These are phyloP conservation scores for Scelioninae gen. 1 DNA, from an alignment of 2,888 invertebrate genomes.

Conservation along the genomic window DNA sequence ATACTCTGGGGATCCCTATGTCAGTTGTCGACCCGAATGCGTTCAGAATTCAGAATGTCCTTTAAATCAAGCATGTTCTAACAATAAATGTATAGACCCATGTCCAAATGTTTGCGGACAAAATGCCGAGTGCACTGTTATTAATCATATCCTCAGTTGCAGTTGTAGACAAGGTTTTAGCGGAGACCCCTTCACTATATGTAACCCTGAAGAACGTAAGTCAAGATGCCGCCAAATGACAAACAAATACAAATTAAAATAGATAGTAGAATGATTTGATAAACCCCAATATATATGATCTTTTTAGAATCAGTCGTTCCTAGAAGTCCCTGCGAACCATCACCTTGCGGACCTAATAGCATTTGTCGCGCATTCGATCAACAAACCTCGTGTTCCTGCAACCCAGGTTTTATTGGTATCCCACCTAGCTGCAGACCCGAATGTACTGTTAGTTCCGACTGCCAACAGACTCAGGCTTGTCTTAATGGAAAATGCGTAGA, in stretches of 20 bases:
- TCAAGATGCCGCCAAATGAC: constrained; percentile 1
- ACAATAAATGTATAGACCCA: constrained; percentile 92
- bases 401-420: constrained; percentile 85
- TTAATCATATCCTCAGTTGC: constrained; percentile 89
- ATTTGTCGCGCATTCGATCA: constrained; percentile 84
- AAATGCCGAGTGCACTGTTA: constrained; percentile 90
- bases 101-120: constrained; percentile 92
- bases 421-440: constrained; percentile 86
- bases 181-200: constrained; percentile 87
- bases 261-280: too few relatives aligned
- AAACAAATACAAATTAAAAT: too few relatives aligned
- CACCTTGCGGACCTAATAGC: constrained; percentile 85
- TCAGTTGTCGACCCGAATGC: constrained; percentile 92
- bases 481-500: constrained; percentile 86
- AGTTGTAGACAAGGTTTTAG: constrained; percentile 85
- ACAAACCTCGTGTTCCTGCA: constrained; percentile 85
- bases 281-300: too few relatives aligned
- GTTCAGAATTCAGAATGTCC: constrained; percentile 91
- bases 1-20: constrained; percentile 84
- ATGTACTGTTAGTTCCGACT: constrained; percentile 86
- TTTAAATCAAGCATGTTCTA: constrained; percentile 89
- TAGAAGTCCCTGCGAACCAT: constrained; percentile 83
- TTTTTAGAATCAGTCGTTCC: constrained; percentile 8
- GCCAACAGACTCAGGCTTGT: constrained; percentile 86
- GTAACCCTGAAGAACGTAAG: constrained; percentile 70